phyloP scores from a whole-genome alignment of 2,113 vertebrate species.

The Lepisosteus oculatus region DNA sequence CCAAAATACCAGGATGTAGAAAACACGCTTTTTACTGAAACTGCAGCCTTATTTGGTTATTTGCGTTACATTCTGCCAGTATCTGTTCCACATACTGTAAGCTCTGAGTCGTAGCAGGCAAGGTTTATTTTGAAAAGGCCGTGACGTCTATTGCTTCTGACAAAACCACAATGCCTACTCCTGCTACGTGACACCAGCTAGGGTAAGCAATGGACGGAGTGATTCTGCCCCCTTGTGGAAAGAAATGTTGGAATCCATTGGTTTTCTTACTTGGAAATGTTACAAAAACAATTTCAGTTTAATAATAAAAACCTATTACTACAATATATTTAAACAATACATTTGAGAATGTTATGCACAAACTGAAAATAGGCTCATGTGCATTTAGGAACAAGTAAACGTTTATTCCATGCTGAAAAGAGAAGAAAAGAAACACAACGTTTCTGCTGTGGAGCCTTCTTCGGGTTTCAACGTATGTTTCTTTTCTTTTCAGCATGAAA shows the following conservation, averaged over 20 bases:
- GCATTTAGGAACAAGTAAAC: no score
- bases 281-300: no score
- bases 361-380: no score
- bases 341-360: no score
- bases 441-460: no score
- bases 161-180: slow-evolving; percentile 8
- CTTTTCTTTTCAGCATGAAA: no score
- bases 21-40: neutral
- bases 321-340: no score
- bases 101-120: neutral
- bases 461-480: no score
- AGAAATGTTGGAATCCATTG: neutral
- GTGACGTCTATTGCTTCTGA: slow-evolving; percentile 10
- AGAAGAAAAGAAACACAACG: no score
- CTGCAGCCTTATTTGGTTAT: slow-evolving; percentile 14
- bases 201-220: slow-evolving; percentile 1
- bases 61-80: neutral
- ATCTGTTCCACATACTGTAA: neutral
- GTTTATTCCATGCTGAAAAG: no score
- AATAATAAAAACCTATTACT: no score
- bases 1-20: neutral
- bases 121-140: neutral
- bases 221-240: slow-evolving; percentile 10
- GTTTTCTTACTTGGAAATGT: no score
- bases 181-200: slow-evolving; percentile 13